Evolutionary conservation across 1,140 invertebrate genomes (phyloP).

Genomic region (Helicoverpa zea): DNA sequence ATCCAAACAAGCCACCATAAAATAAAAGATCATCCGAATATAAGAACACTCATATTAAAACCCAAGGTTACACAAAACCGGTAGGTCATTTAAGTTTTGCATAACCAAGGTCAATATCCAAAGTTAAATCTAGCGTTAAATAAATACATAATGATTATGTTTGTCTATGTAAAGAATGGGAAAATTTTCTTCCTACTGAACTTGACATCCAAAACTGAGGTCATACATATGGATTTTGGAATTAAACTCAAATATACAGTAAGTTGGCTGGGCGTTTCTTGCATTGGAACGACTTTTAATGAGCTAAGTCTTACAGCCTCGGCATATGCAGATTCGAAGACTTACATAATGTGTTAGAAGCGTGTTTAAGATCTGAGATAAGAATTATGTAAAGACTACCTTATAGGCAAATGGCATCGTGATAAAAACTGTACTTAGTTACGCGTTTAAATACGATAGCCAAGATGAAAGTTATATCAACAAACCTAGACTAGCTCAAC

Average conservation of each 20-base stretch:
- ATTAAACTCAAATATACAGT: neutral
- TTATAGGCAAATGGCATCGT: too few relatives aligned
- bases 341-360: neutral
- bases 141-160: conserved; percentile 12
- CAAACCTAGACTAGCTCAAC: too few relatives aligned
- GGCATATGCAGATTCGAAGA: neutral
- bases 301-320: neutral
- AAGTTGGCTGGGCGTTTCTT: neutral
- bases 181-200: neutral
- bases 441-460: too few relatives aligned
- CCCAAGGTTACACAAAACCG: conserved; percentile 17
- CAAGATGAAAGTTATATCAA: too few relatives aligned
- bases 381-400: neutral
- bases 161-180: neutral
- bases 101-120: conserved; percentile 30
- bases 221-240: conserved; percentile 10
- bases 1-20: neutral
- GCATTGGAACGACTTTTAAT: neutral
- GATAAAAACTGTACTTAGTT: too few relatives aligned
- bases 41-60: conserved; percentile 12
- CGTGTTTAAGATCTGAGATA: conserved; percentile 2
- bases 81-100: conserved; percentile 24
- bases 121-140: conserved; percentile 6
- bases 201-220: conserved; percentile 4
- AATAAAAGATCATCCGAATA: neutral